A percentile compares a stretch with the other conserved stretches of the same genome.
These are phyloP conservation scores for Clarias magur DNA, from an alignment of 2,113 vertebrate species.

Conservation along the genomic window DNA sequence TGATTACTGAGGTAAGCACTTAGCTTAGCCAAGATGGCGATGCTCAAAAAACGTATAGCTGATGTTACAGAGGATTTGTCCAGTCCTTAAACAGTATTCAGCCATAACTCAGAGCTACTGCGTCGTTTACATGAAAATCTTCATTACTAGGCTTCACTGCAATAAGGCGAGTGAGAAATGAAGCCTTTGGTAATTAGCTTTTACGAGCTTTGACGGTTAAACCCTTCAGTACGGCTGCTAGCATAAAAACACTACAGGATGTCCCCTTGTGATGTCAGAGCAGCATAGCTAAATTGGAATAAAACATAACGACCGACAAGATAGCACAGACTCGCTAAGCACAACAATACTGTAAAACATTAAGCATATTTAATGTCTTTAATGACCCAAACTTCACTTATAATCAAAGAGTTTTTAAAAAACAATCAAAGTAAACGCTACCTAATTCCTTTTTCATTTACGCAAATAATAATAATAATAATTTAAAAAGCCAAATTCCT, in stretches of 20 bases:
- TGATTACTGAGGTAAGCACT: no score
- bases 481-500: neutral
- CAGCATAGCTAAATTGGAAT: neutral
- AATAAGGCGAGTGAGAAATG: neutral
- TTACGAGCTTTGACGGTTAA: neutral
- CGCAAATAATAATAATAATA: neutral
- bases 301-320: neutral
- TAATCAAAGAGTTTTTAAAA: neutral
- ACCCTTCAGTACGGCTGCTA: neutral
- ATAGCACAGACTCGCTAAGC: neutral
- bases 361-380: neutral
- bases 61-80: no score
- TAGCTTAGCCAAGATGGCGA: no score
- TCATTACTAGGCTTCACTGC: neutral
- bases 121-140: neutral
- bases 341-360: neutral
- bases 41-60: no score
- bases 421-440: neutral
- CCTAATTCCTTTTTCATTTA: constrained; percentile 26
- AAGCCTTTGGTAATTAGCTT: neutral
- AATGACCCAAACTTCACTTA: neutral
- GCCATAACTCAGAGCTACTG: neutral
- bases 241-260: neutral
- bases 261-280: neutral
- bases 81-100: no score